A percentile compares a stretch with the other conserved stretches of the same genome.
phyloP scores from a whole-genome alignment of 1,140 invertebrate genomes.

The Hycleus cichorii region DNA sequence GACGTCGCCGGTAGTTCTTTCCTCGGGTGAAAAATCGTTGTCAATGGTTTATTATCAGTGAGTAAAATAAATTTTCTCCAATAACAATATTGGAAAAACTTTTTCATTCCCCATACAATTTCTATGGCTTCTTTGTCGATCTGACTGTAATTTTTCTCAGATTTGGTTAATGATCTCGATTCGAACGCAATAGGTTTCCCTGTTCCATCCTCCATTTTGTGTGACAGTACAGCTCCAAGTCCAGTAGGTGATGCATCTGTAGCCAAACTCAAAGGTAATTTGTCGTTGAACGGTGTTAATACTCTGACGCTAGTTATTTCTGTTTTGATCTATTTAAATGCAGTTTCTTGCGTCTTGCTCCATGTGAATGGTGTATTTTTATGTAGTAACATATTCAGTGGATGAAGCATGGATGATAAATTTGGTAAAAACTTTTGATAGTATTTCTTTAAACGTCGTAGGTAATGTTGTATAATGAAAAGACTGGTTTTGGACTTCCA shows the following conservation, averaged over 20 bases:
- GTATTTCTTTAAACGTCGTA: too few relatives aligned
- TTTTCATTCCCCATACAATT: conserved; percentile 21
- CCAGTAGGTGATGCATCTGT: conserved; percentile 3
- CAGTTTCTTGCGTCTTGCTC: conserved; percentile 8
- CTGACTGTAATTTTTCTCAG: conserved; percentile 26
- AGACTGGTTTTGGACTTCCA: too few relatives aligned
- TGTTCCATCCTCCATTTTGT: conserved; percentile 1
- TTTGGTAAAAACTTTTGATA: conserved; percentile 33
- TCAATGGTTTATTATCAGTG: conserved; percentile 35
- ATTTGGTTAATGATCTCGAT: conserved; percentile 16
- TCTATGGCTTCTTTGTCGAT: conserved; percentile 24
- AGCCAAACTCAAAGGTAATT: conserved; percentile 4
- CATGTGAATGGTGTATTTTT: conserved; percentile 19
- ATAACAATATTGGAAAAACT: conserved; percentile 26
- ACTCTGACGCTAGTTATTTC: conserved; percentile 25
- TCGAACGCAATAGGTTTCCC: conserved; percentile 24
- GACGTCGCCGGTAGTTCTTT: conserved; percentile 27
- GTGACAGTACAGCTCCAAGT: not conserved
- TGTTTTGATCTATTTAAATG: conserved; percentile 26
- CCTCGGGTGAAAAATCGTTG: conserved; percentile 31
- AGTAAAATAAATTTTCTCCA: conserved; percentile 30
- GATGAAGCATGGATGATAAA: not conserved
- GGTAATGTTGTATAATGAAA: too few relatives aligned
- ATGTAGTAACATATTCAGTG: conserved; percentile 3
- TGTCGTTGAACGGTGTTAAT: conserved; percentile 20